A percentile compares a stretch with the other conserved stretches of the same genome.
Evolutionary conservation across 1,140 invertebrate genomes (phyloP).

Genomic region (Macrosteles quadrilineatus): DNA sequence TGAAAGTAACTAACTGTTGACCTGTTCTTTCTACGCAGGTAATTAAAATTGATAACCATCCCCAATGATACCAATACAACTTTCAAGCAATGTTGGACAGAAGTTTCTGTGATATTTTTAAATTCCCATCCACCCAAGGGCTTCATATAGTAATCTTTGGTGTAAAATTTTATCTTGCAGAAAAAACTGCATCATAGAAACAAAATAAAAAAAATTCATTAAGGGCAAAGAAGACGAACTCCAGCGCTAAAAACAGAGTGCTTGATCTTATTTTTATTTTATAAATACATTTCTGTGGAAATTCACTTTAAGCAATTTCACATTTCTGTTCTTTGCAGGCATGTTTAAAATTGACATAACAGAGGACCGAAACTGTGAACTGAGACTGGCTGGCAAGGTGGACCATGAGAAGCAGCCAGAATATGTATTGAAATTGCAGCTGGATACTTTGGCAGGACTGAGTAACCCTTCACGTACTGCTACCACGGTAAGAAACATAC

Average conservation of each 20-base stretch:
- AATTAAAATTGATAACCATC: too few species aligned
- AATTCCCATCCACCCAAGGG: too few species aligned
- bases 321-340: slow-evolving; percentile 50
- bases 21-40: too few species aligned
- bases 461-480: slow-evolving; percentile 72
- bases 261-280: not conserved
- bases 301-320: slow-evolving; percentile 28
- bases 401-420: slow-evolving; percentile 74
- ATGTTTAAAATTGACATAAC: slow-evolving; percentile 72
- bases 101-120: too few species aligned
- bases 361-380: slow-evolving; percentile 75
- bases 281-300: not conserved
- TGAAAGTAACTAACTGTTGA: too few species aligned
- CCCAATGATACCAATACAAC: too few species aligned
- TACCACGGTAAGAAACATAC: slow-evolving; percentile 58
- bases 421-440: slow-evolving; percentile 73
- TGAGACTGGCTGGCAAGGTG: slow-evolving; percentile 65
- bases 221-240: not conserved
- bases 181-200: too few species aligned
- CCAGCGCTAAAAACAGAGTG: too few species aligned
- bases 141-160: too few species aligned
- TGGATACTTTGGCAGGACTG: slow-evolving; percentile 73
- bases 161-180: too few species aligned
- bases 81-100: too few species aligned
- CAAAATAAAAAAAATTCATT: too few species aligned